Evolutionary conservation across 2,797 vertebrate genomes (phyloP).

Genomic region (Eutrigla gurnardus): DNA sequence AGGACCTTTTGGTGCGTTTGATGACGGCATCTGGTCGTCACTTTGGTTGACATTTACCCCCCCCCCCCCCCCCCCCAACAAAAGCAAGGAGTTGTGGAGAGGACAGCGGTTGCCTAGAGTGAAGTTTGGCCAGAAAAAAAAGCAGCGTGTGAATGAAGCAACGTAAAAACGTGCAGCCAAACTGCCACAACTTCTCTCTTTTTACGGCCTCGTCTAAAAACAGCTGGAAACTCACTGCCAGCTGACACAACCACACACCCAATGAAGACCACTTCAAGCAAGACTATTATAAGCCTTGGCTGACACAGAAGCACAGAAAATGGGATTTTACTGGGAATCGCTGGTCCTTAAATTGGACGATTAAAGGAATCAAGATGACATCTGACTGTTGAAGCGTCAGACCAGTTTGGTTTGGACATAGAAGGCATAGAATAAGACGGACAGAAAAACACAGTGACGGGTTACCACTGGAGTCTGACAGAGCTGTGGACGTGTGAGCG

Average conservation of each 20-base stretch:
- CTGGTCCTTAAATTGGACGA: constrained; percentile 20
- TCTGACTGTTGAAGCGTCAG: not conserved
- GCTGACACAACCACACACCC: constrained; percentile 13
- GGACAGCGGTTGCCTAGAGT: not conserved
- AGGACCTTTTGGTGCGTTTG: not conserved
- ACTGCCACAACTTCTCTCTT: not conserved
- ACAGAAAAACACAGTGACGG: not conserved
- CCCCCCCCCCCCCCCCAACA: not conserved
- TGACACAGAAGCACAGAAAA: constrained; percentile 21
- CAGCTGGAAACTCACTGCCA: constrained; percentile 22
- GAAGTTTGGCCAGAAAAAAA: not conserved
- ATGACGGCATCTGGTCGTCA: not conserved
- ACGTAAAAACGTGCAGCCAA: not conserved
- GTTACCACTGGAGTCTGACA: constrained; percentile 30
- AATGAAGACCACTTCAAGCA: constrained; percentile 32
- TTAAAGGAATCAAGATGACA: not conserved
- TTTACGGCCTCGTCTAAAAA: constrained; percentile 12
- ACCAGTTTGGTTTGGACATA: not conserved
- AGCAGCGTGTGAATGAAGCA: not conserved
- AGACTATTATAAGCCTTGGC: constrained; percentile 23
- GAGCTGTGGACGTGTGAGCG: constrained; percentile 60
- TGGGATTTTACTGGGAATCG: constrained; percentile 12
- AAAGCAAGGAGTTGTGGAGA: not conserved
- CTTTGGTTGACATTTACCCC: not conserved
- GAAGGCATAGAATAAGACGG: not conserved